Conservation (phyloP, 2,797 vertebrate genomes). For the Hypotaenidia okinawae region DNA sequence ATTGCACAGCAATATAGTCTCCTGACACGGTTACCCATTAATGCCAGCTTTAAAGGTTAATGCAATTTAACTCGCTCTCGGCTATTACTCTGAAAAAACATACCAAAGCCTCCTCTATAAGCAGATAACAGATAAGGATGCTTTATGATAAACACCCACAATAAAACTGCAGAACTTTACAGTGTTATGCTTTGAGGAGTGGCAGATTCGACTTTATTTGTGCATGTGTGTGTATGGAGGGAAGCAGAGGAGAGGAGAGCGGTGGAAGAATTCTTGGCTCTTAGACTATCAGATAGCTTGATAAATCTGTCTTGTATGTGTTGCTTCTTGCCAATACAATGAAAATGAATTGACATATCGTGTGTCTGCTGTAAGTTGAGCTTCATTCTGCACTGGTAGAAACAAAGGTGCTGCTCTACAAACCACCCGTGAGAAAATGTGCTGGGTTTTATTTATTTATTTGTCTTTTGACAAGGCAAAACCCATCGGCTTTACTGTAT, state of each 20-base stretch:
- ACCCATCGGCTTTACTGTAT: neutral
- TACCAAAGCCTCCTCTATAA: conserved; percentile 45
- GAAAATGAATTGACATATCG: conserved; percentile 30
- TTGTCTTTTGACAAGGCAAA: conserved; percentile 17
- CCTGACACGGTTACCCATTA: conserved; percentile 62
- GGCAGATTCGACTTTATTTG: conserved; percentile 52
- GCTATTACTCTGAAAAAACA: conserved; percentile 70
- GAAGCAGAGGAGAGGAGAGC: neutral
- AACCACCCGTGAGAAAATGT: conserved; percentile 2
- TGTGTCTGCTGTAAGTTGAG: neutral
- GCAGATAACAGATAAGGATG: conserved; percentile 65
- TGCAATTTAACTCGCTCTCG: conserved; percentile 67
- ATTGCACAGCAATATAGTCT: conserved; percentile 52
- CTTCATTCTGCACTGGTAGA: conserved; percentile 16
- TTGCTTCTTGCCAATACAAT: conserved; percentile 50
- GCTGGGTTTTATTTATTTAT: conserved; percentile 16
- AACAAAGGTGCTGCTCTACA: conserved; percentile 28
- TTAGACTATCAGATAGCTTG: conserved; percentile 58
- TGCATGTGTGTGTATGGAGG: neutral
- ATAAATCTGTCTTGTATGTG: conserved; percentile 51
- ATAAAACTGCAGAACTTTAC: conserved; percentile 60
- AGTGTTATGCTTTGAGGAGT: conserved; percentile 43
- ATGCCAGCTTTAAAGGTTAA: conserved; percentile 75
- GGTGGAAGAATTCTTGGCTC: conserved; percentile 41
- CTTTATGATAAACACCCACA: conserved; percentile 64